Base-by-base conservation (phyloP, 2,797 vertebrate genomes). In the Girardinus metallicus region DNA sequence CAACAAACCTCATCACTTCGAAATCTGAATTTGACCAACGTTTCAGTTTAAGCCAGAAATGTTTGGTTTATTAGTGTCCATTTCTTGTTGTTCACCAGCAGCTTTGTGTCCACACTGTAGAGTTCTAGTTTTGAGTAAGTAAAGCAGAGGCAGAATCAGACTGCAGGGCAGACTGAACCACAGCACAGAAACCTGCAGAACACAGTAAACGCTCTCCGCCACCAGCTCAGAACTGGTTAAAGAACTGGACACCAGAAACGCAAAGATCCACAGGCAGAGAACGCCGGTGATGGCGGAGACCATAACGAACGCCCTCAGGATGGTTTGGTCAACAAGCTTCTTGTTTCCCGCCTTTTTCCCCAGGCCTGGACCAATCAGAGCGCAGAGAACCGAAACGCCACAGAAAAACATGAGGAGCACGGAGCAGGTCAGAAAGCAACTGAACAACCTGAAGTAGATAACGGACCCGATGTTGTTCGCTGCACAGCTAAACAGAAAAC, bases 111-210 rank as follows among this genome's bases (percentile, higher is more conserved):
- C 62, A 64, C 62, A 21, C 8, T 16, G 43, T n/a, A 31, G 18
- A 1, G 16, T 4, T 36, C 31, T 7, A 1, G 12, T 23, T 31
- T n/a, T 66, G 44, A n/a, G 46, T 1, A 89, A 41, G 47, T 80
- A 87, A n/a, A 89, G 68, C 34, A 85, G 60, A 0, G 79, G 85
- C n/a, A 81, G 47, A 39, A 79, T 83, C 57, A 83, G 11, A 49
- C 78, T 79, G 53, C 80, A 76, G 49, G 87, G 83, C 16, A 85
- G 47, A 72, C 0, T 41, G 0, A 60, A 47, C 74, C 80, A 81
- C 10, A 43, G 4, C 0, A 9, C 1, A 26, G 51, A 34, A 0
- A 0, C 0, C 0, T 10, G 0, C 7, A 70, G 0, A 0, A 26
- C 0, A 47, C 79, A 49, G 0, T 1, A 0, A 1, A 18, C 23